These are phyloP conservation scores for Apocrypta bakeri DNA, from an alignment of 1,140 invertebrate genomes.

Conservation along the genomic window DNA sequence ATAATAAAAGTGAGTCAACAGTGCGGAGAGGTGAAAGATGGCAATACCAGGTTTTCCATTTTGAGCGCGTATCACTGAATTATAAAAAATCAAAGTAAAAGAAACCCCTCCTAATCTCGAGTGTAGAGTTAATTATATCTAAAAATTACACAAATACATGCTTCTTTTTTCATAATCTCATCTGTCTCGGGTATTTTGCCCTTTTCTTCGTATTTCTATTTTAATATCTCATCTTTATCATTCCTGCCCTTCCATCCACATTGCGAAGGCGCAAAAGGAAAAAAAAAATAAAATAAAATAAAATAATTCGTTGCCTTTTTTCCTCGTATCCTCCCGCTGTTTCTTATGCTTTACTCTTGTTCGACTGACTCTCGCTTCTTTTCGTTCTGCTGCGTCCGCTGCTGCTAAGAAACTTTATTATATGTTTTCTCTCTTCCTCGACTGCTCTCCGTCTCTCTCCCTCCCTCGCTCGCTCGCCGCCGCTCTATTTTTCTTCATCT, in stretches of 20 bases:
- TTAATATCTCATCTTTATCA: constrained; percentile 50
- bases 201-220: constrained; percentile 43
- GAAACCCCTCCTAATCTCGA: constrained; percentile 46
- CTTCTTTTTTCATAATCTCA: constrained; percentile 47
- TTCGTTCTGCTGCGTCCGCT: constrained; percentile 52
- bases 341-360: constrained; percentile 37
- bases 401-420: constrained; percentile 66
- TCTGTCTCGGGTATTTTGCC: constrained; percentile 38
- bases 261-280: no score
- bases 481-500: constrained; percentile 51
- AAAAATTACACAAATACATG: constrained; percentile 49
- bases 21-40: no score
- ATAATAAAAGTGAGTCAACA: no score
- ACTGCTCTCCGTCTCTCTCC: constrained; percentile 24
- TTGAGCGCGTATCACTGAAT: constrained; percentile 41
- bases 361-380: constrained; percentile 36
- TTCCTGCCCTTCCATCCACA: constrained; percentile 14
- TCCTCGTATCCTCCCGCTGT: constrained; percentile 52
- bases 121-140: constrained; percentile 45
- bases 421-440: constrained; percentile 61
- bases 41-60: no score
- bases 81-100: constrained; percentile 51
- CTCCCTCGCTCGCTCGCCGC: constrained; percentile 50
- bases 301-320: constrained; percentile 55
- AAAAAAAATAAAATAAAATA: constrained; percentile 60